Base-by-base conservation (phyloP, 2,113 vertebrate genomes). In the Stigmatopora nigra region DNA sequence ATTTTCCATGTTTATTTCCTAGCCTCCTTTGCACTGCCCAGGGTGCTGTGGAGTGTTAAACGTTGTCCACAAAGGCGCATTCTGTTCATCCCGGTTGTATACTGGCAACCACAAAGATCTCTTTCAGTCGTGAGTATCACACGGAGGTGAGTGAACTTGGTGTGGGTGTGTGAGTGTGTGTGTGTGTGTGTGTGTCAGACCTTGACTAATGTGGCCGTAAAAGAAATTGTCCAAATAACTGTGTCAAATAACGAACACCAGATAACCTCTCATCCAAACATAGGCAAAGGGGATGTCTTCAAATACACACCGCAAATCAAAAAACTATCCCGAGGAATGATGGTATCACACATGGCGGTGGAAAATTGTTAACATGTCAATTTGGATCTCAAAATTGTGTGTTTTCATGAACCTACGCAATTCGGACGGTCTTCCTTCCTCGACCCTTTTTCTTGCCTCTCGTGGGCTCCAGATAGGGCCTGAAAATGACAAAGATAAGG, bases 401-500 rank as follows among this genome's bases (percentile, higher is more conserved):
- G 2, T 41, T 38, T 78, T 5, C 73, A 8, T 88, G 12, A 55
- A 56, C 53, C 53, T 56, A 91, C 90, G 4, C 65, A 47, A 70
- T 63, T 75, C 71, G 75, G 73, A 56, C 46, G 64, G 85, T 85
- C 79, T 75, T 90, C 76, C 78, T 88, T 35, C 82, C 81, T 38
- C 66, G 71, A 57, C 75, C 73, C 47, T 73, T 85, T 75, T 89
- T 88, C 75, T 79, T 86, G 69, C 64, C 78, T 79, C 77, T 84
- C 31, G 65, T 15, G 9, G 80, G 77, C 70, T 84, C 83, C 71
- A 64, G 44, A 75, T 65, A 35, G 51, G 83, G 76, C 60, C 91
- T 92, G 67, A 31, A 46, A 70, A 68, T 51, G 56, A 73, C 55
- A 72, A 19, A 80, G 20, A 66, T 47, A 44, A 19, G 8, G 36